Base-by-base conservation (phyloP, 1,140 invertebrate genomes). In the Gerris buenoi region DNA sequence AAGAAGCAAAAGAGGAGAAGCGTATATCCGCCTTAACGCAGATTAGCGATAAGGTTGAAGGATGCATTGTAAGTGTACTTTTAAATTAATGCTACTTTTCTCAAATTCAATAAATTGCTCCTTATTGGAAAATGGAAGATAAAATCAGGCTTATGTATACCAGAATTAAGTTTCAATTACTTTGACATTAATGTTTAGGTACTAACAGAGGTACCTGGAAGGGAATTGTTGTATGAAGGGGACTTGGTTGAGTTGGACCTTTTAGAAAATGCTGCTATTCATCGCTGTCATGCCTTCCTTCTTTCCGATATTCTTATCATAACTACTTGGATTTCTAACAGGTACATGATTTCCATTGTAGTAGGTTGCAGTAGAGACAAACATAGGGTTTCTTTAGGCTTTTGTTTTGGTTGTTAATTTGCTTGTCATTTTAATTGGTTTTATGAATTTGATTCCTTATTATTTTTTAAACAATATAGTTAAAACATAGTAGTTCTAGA, bases 241-340 rank as follows among this genome's bases (percentile, higher is more conserved):
- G 93, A 95, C 69, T 79, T 97, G 25, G 80, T 93, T 60, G 94
- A 97, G 79, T 79, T 97, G 62, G 91, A 96, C 77, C 82, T 88
- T 2, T 82, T 92, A 68, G 91, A 93, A 68, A 93, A 93, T 71
- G 86, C 86, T 22, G 87, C 89, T 1, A 78, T 96, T 28, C 91
- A 93, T 75, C 84, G 89, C 73, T 87, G 95, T 70, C 91, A 94
- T 74, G 90, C 89, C n/a, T 96, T 95, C 78, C 83, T 98, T 56
- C 89, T 97, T 67, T 95, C 89, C 76, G 94, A 98, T 77, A 83
- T 86, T 60, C 76, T 91, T 1, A 86, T 91, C 77, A 81, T 91
- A 57, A 85, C 88, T 27, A 84, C 84, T 3, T 89, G 87, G 83
- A 84, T 90, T 70, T 81, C 85, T 64, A 84, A 87, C 70, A 82